phyloP scores from a whole-genome alignment of 2,113 vertebrate genomes.

The Pachypanchax playfairii region DNA sequence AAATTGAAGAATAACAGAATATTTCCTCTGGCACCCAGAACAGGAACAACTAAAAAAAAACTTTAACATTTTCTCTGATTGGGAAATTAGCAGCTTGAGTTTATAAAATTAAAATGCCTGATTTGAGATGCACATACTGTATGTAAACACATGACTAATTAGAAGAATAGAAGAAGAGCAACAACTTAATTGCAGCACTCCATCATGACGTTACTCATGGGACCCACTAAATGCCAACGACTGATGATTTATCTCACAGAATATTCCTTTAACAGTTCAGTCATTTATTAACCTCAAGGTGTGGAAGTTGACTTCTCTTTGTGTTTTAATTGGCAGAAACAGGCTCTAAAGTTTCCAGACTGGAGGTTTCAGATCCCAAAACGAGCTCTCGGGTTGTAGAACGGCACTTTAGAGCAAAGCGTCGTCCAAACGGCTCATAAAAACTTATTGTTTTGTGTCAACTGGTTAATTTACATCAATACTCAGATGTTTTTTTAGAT shows the following conservation, averaged over 20 bases:
- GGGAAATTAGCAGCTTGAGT: no score
- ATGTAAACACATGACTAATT: slow-evolving; percentile 26
- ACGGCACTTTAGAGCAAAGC: slow-evolving; percentile 21
- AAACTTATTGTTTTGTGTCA: slow-evolving; percentile 44
- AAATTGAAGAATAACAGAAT: no score
- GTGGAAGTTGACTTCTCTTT: slow-evolving; percentile 11
- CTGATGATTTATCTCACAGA: slow-evolving; percentile 8
- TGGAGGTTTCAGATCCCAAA: slow-evolving; percentile 16
- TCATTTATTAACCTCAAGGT: slow-evolving; percentile 32
- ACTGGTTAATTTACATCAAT: slow-evolving; percentile 21
- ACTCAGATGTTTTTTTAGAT: neutral
- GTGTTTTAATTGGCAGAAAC: slow-evolving; percentile 13
- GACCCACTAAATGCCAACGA: neutral
- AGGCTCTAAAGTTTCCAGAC: slow-evolving; percentile 4
- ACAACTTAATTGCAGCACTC: slow-evolving; percentile 27
- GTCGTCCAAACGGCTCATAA: slow-evolving; percentile 15
- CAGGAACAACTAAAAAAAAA: no score
- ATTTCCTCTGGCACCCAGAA: no score
- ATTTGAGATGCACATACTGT: slow-evolving; percentile 25
- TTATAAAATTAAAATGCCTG: slow-evolving; percentile 5
- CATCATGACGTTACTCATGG: slow-evolving; percentile 21
- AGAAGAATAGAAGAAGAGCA: neutral
- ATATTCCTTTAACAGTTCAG: slow-evolving; percentile 25
- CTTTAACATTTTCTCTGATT: no score
- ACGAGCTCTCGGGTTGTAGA: slow-evolving; percentile 8